Percentiles rank a stretch among this genome's conserved stretches.
Evolutionary conservation across 2,797 vertebrate genomes (phyloP).

Genomic region (Hyperoplus immaculatus): DNA sequence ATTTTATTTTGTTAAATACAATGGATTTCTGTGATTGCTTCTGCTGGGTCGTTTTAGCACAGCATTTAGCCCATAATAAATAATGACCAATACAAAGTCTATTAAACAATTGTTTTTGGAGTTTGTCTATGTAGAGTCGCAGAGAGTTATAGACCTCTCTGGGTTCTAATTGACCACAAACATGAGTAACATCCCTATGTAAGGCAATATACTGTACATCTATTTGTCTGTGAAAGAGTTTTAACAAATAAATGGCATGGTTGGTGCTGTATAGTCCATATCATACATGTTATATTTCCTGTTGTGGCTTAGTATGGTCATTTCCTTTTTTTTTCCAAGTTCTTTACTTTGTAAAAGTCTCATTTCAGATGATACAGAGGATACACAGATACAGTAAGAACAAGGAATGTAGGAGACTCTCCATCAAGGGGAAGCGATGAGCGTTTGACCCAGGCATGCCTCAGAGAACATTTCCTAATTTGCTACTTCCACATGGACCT

Average conservation of each 20-base stretch:
- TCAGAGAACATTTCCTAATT: conserved; percentile 69
- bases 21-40: not conserved
- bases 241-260: not conserved
- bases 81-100: too few relatives aligned
- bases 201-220: too few relatives aligned
- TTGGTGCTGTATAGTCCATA: not conserved
- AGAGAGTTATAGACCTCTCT: too few relatives aligned
- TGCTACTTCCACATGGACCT: conserved; percentile 74
- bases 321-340: not conserved
- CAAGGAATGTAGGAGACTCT: conserved; percentile 20
- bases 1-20: not conserved
- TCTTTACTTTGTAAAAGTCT: conserved; percentile 17
- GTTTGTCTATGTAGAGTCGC: too few relatives aligned
- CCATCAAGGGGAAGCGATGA: not conserved
- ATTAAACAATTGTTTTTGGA: too few relatives aligned
- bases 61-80: not conserved
- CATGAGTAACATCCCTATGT: not conserved
- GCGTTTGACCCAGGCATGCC: conserved; percentile 36
- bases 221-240: not conserved
- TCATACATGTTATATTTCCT: not conserved
- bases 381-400: conserved; percentile 24
- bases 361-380: conserved; percentile 1
- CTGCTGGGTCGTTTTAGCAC: not conserved
- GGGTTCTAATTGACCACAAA: not conserved
- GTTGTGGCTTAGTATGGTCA: not conserved